Percentiles rank a stretch among this genome's conserved stretches.
These are phyloP conservation scores for Mantis religiosa DNA, from an alignment of 2,888 invertebrate genomes.

Conservation along the genomic window DNA sequence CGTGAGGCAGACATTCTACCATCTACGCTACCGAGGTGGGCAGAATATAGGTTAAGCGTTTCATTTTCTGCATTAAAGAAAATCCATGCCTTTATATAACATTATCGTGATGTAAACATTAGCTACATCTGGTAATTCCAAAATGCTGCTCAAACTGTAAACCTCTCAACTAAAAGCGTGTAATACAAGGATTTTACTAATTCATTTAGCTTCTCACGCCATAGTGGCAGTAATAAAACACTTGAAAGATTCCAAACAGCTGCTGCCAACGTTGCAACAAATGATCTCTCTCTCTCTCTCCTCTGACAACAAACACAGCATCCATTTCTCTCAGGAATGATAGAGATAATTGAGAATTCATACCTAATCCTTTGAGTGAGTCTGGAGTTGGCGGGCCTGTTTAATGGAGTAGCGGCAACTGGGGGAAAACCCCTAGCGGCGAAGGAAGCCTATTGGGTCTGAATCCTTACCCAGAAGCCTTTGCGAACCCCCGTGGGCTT, in stretches of 20 bases:
- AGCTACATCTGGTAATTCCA: no score
- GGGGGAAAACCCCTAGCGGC: neutral
- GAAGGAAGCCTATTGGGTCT: neutral
- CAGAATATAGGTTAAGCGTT: no score
- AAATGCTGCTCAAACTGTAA: no score
- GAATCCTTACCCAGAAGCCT: neutral
- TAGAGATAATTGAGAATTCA: neutral
- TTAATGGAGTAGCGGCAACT: neutral
- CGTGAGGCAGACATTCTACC: no score
- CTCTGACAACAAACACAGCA: neutral
- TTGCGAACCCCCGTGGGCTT: neutral
- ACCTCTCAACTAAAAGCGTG: neutral
- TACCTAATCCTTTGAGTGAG: neutral
- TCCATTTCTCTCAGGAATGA: neutral
- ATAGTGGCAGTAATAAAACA: neutral
- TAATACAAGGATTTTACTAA: neutral
- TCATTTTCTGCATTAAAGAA: no score
- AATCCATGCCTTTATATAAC: no score
- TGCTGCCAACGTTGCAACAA: neutral
- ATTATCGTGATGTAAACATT: no score
- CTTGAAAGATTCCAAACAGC: neutral
- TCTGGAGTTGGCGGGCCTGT: neutral
- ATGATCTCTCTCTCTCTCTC: neutral
- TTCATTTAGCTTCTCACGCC: neutral
- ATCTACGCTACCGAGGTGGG: no score